Evolutionary conservation across 2,888 invertebrate species (phyloP).

Genomic region (Gandaritis pyraliata): DNA sequence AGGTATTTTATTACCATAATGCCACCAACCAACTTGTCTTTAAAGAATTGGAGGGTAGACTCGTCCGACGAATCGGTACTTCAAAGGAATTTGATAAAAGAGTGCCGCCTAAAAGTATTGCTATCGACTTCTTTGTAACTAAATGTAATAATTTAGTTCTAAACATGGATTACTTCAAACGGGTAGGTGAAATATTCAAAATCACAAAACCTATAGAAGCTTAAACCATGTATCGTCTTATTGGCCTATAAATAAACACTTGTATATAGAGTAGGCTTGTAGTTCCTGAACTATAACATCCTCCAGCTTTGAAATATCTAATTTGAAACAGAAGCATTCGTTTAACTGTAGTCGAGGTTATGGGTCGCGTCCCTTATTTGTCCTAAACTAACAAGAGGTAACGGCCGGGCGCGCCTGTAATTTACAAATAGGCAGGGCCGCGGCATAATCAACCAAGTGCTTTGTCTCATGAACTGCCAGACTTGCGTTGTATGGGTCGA

Average conservation of each 20-base stretch:
- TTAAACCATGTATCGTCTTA: not conserved
- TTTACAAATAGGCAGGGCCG: constrained; percentile 45
- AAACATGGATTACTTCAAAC: constrained; percentile 26
- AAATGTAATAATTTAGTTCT: no score
- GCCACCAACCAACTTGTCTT: not conserved
- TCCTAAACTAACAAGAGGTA: constrained; percentile 37
- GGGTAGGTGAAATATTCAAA: constrained; percentile 19
- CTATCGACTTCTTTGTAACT: no score
- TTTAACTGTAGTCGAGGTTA: constrained; percentile 11
- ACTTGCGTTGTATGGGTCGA: constrained; percentile 26
- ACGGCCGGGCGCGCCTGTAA: constrained; percentile 43
- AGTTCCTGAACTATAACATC: no score
- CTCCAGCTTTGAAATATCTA: not conserved
- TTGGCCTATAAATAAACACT: no score
- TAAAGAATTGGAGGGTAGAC: not conserved
- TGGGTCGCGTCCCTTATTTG: constrained; percentile 19
- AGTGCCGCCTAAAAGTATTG: not conserved
- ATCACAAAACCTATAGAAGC: not conserved
- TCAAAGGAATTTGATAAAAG: constrained; percentile 1
- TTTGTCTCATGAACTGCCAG: constrained; percentile 32
- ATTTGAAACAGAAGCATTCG: not conserved
- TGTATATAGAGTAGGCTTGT: no score
- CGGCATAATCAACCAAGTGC: constrained; percentile 47
- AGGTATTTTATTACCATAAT: no score
- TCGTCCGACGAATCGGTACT: not conserved